phyloP scores from a whole-genome alignment of 2,797 vertebrate species.

The Balearica regulorum region DNA sequence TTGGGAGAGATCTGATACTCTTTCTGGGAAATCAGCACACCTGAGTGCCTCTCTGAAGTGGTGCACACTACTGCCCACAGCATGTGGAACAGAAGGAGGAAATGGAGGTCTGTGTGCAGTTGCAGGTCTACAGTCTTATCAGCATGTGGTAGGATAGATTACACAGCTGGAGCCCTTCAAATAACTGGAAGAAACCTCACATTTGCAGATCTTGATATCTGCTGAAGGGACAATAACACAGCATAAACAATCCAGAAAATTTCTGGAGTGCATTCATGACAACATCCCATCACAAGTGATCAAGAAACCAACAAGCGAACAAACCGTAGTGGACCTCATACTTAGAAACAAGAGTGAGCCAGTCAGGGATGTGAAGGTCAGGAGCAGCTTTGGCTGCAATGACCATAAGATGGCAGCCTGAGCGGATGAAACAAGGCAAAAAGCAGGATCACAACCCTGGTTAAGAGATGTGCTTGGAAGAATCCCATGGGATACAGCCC shows the following conservation, averaged over 20 bases:
- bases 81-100: not conserved
- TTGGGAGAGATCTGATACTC: not conserved
- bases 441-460: not conserved
- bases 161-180: not conserved
- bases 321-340: not conserved
- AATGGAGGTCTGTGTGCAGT: not conserved
- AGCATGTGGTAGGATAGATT: not conserved
- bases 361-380: not conserved
- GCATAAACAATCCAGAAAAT: not conserved
- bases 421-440: not conserved
- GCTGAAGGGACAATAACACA: fast-evolving
- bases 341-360: not conserved
- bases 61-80: not conserved
- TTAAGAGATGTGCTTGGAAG: not conserved
- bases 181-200: not conserved
- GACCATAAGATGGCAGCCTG: not conserved
- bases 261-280: not conserved
- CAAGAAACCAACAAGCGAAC: not conserved
- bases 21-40: not conserved
- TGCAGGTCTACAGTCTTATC: not conserved
- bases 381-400: not conserved
- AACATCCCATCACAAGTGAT: not conserved
- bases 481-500: not conserved
- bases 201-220: not conserved
- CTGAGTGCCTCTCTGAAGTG: not conserved